phyloP scores from a whole-genome alignment of 2,888 invertebrate genomes.

The Trachelus tabidus region DNA sequence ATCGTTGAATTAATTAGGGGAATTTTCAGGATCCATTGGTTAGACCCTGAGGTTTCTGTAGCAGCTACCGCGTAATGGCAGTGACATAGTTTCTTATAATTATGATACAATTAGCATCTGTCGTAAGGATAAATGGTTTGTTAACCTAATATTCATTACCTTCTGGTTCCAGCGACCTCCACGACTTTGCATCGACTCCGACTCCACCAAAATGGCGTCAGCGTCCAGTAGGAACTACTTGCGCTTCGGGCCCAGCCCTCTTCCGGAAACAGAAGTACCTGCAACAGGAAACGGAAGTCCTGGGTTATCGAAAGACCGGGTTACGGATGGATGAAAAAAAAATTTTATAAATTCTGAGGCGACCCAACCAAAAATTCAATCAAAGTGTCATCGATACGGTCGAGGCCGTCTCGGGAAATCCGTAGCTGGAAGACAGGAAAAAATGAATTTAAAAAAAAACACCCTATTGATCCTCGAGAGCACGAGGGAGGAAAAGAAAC shows the following conservation, averaged over 20 bases:
- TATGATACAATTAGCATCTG: background rate
- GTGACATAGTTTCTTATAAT: background rate
- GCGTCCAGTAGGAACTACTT: constrained; percentile 86
- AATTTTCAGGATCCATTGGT: background rate
- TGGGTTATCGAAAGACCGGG: background rate
- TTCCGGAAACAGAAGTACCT: constrained; percentile 87
- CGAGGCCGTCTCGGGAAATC: background rate
- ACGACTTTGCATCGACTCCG: constrained; percentile 85
- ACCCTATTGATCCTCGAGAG: no score
- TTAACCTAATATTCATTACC: constrained; percentile 62
- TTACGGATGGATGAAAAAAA: no score
- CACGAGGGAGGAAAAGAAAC: background rate
- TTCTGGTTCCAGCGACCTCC: constrained; percentile 83
- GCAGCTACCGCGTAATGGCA: background rate
- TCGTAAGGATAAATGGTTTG: background rate
- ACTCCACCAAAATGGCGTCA: constrained; percentile 90
- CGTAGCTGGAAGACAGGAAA: no score
- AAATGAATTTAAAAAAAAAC: no score
- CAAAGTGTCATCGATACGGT: background rate
- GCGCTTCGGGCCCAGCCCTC: constrained; percentile 91
- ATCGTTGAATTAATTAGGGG: background rate
- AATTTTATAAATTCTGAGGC: background rate
- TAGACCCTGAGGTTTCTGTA: background rate
- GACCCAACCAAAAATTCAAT: background rate
- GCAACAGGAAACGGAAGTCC: constrained; percentile 39